Percentiles rank a stretch among this genome's conserved stretches.
Evolutionary conservation across 2,113 vertebrate species (phyloP).

Genomic region (Corythaeola cristata): DNA sequence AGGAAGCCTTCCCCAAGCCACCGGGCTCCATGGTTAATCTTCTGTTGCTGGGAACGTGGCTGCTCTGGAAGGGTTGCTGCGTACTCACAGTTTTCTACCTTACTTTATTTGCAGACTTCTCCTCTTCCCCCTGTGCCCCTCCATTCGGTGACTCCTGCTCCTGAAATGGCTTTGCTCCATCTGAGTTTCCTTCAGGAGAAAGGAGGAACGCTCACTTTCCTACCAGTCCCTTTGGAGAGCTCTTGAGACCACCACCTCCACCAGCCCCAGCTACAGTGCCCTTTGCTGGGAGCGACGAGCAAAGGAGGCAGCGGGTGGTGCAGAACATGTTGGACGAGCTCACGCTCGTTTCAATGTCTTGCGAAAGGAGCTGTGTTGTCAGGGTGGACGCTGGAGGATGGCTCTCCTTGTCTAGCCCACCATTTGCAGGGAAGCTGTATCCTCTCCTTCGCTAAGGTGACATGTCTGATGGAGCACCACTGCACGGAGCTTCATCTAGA

Average conservation of each 20-base stretch:
- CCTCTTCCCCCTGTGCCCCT: neutral
- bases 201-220: neutral
- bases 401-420: neutral
- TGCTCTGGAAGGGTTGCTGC: neutral
- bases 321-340: neutral
- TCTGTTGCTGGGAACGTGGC: conserved; percentile 14
- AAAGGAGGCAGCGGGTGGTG: neutral
- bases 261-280: neutral
- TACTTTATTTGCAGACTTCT: neutral
- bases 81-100: neutral
- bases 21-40: conserved; percentile 21
- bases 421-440: neutral
- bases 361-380: neutral
- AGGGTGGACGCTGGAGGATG: neutral
- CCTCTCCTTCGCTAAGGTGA: neutral
- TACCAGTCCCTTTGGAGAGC: neutral
- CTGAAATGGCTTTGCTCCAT: neutral
- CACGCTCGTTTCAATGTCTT: neutral
- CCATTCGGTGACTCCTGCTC: neutral
- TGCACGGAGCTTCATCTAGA: neutral
- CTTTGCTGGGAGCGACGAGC: fast-evolving
- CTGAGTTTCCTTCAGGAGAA: neutral
- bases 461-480: neutral
- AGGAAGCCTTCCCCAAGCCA: conserved; percentile 46
- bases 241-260: neutral